Base-by-base conservation (phyloP, 2,888 invertebrate genomes). In the Gryllus longicercus region DNA sequence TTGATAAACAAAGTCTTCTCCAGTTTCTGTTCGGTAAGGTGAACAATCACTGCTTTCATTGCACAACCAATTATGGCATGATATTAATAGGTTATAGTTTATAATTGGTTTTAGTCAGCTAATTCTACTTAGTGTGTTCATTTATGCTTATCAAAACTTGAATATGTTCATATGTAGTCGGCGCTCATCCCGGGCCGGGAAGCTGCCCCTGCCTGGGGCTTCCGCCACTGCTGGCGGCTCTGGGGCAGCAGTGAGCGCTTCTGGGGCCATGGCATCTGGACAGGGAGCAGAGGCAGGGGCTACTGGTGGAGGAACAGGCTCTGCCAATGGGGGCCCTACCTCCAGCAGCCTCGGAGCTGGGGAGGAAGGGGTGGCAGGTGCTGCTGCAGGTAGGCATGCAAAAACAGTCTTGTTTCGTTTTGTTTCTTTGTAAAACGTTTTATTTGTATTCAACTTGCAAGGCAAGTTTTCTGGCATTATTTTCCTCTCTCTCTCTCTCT, bases 151-250 rank as follows among this genome's bases (percentile, higher is more conserved):
- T 80, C 10, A 14, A 49, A 23, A 38, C 2, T 8, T 38, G 0
- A 38, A 8, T 38, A 25, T 25, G 1, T 38, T 38, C 8, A 1
- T 82, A 84, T 80, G 86, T 82, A 88, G 89, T 86, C 88, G 88
- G 83, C 88, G 88, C 82, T 88, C 88, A 83, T 88, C 88, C 83
- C 86, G 89, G 83, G 86, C 87, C 82, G 86, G 87, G 76, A 88
- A 88, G 84, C 82, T 82, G 80, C 81, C 81, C 83, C 79, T 81
- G 81, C 83, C 83, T 79, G 82, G 83, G 82, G 78, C 79, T 78
- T 75, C 81, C 63, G 76, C 79, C 76, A 63, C 81, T 23, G 78
- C 81, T 63, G 77, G 79, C 76, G 51, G 80, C 74, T 81, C 81
- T 50, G 81, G 82, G n/a, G 83, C 80, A 50, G 80, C 83, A 49